Evolutionary conservation across 2,888 invertebrate genomes (phyloP), one percentile per base, ranked within the genome.

Genomic region (Drosophila histrio): DNA sequence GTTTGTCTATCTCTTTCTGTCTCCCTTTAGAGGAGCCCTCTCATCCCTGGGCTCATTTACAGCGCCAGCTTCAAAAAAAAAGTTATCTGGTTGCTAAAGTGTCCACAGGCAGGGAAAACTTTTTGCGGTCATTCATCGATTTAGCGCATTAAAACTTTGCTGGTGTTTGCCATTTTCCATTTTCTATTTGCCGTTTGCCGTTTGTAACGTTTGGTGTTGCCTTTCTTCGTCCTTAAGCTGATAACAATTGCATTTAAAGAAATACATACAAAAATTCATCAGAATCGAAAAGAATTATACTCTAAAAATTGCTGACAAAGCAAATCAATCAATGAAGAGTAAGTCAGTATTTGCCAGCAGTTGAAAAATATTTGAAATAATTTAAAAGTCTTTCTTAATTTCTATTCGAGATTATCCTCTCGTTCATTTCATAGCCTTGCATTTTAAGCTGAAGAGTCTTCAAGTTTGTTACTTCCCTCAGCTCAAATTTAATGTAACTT

Each of bases 71-170:
- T 80, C 67, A 71, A 63, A 82, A 41, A 66, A 56, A 70, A 82
- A 82, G 77, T 86, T 82, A 69, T 64, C 83, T 66, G 63, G 65
- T 79, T 69, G 44, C 66, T 59, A 69, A 83, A 82, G 72, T 79
- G 86, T 88, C 77, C 83, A 75, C 65, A 74, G 66, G 76, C 71
- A 52, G 47, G 19, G 50, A 36, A 56, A 85, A 72, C 49, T 54
- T 75, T 82, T 54, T 88, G 82, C 73, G 88, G 82, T 86, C 88
- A 88, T 86, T 73, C 84, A 88, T 82, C 82, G 82, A 82, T 82
- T 82, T 82, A 71, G 84, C 79, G 82, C 88, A 82, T 82, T 82
- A 86, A 79, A 82, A 82, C 66, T 82, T 82, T 86, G 64, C 53
- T 68, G 79, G 72, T 79, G 64, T 82, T 82, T 87, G 75, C 47